Conservation (phyloP, 2,888 invertebrate species). For the Cerastis rubricosa region DNA sequence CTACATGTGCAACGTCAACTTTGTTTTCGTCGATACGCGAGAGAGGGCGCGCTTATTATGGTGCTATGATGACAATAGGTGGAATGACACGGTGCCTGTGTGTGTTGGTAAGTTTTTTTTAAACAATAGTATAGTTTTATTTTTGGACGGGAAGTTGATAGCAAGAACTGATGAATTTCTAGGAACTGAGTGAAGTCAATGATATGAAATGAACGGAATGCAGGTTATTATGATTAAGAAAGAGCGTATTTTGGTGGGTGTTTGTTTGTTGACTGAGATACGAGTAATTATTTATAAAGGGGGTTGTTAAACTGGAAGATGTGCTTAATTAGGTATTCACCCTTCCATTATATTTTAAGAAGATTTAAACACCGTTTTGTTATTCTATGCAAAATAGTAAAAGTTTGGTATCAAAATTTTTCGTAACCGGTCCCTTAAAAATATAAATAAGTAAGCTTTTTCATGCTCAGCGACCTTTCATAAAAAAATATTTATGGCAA, state of each 20-base stretch:
- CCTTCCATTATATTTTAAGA: neutral
- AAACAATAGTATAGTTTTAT: slow-evolving; percentile 30
- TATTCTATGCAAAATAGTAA: neutral
- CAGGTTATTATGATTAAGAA: neutral
- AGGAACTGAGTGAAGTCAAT: slow-evolving; percentile 15
- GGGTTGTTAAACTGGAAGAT: neutral
- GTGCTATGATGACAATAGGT: slow-evolving; percentile 92
- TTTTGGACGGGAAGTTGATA: slow-evolving; percentile 39
- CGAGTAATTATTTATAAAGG: neutral
- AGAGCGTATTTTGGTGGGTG: neutral
- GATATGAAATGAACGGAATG: slow-evolving; percentile 2
- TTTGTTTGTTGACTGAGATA: neutral
- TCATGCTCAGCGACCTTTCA: slow-evolving; percentile 24
- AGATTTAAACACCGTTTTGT: neutral
- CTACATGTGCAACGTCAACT: slow-evolving; percentile 93
- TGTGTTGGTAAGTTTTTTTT: slow-evolving; percentile 91
- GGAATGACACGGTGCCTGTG: slow-evolving; percentile 92
- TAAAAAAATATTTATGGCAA: slow-evolving; percentile 55
- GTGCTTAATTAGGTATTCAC: neutral
- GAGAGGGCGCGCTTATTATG: slow-evolving; percentile 91
- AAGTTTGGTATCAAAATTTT: neutral
- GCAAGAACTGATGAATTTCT: neutral
- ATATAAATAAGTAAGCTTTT: slow-evolving; percentile 1
- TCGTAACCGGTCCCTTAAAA: neutral
- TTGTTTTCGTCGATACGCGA: slow-evolving; percentile 93